Evolutionary conservation across 2,888 invertebrate genomes (phyloP), one percentile per base, ranked within the genome.

Genomic region (Arrhopalites spinosus): DNA sequence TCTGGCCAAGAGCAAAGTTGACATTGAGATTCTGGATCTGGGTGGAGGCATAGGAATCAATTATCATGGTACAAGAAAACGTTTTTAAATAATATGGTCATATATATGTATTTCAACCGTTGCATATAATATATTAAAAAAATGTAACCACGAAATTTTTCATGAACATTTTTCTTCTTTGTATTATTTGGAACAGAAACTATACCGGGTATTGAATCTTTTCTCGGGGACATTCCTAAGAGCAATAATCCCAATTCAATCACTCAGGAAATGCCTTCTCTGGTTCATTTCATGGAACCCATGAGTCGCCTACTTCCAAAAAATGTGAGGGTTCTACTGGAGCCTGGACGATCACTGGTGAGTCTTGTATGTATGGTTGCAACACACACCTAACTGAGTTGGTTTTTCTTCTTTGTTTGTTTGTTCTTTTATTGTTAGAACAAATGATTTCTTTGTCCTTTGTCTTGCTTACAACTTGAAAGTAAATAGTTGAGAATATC

Each of bases 11-110:
- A 76, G 72, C 17, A 76, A 75, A 23, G 68, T 77, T 81, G 3
- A 45, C 17, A 50, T 83, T 2, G 66, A 80, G 59, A 79, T 83
- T 29, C 68, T 86, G n/a, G 85, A 86, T 78, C 83, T 86, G 45
- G 86, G 86, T 2, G 86, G 86, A 13, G 86, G 86, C 2, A 83
- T 86, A n/a, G 85, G 84, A 3, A 85, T 86, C 47, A 81, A 84
- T 77, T 85, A 85, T 67, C 77, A 79, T 79, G 80, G 81, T 53
- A n/a, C n/a, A n/a, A n/a, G n/a, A n/a, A n/a, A n/a, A n/a, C n/a
- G n/a, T n/a, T n/a, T n/a, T n/a, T n/a, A n/a, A n/a, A n/a, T n/a
- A n/a, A n/a, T n/a, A n/a, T n/a, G n/a, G n/a, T n/a, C n/a, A n/a
- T n/a, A n/a, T n/a, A n/a, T n/a, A n/a, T n/a, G n/a, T n/a, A n/a